Percentiles rank a stretch among this genome's conserved stretches.
Evolutionary conservation across 2,797 vertebrate genomes (phyloP).

Genomic region (Eidolon dupreanum): DNA sequence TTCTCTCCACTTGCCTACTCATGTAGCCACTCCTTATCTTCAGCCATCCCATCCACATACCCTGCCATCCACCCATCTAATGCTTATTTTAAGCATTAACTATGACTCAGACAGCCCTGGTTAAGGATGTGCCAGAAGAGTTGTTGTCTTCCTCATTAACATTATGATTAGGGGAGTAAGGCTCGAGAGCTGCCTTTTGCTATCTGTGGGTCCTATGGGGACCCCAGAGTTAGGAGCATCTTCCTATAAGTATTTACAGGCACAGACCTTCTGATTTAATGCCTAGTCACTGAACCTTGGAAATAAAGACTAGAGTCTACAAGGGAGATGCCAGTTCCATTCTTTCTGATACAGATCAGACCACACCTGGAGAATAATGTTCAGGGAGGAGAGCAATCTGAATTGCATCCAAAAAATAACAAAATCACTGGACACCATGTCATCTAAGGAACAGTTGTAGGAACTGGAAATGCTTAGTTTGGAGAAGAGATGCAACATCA

Average conservation of each 20-base stretch:
- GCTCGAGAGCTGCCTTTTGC: not conserved
- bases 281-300: not conserved
- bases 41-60: not conserved
- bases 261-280: not conserved
- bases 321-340: not conserved
- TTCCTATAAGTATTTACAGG: not conserved
- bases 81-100: not conserved
- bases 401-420: not conserved
- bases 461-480: slow-evolving; percentile 1
- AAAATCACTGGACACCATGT: not conserved
- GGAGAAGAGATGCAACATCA: not conserved
- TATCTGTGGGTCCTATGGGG: not conserved
- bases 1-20: not conserved
- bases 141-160: not conserved
- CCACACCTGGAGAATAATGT: not conserved
- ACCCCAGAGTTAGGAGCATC: not conserved
- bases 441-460: not conserved
- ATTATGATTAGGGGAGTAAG: not conserved
- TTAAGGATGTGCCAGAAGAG: not conserved
- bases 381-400: not conserved
- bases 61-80: not conserved
- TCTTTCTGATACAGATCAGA: not conserved
- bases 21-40: not conserved
- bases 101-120: not conserved
- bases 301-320: not conserved